Conservation (phyloP, 2,797 vertebrate species). For the Acipenser oxyrinchus region DNA sequence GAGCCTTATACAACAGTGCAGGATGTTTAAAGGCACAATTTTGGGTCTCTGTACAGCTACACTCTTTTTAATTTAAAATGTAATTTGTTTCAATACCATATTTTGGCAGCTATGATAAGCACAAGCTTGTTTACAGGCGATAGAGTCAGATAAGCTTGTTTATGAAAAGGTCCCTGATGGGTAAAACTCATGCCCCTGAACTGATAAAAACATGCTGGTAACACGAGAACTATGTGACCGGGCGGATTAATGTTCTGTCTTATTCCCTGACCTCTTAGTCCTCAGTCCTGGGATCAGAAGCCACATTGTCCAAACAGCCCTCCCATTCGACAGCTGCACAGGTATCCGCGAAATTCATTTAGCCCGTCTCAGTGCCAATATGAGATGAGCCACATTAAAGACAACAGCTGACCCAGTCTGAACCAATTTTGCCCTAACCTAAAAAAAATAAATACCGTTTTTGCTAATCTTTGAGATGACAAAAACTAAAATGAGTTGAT, state of each 20-base stretch:
- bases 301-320: conserved; percentile 53
- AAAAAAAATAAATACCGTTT: too few species aligned
- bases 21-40: too few species aligned
- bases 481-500: too few species aligned
- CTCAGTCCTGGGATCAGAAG: conserved; percentile 17
- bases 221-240: conserved; percentile 46
- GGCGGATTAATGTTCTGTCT: conserved; percentile 50
- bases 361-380: not conserved
- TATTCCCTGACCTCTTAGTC: conserved; percentile 38
- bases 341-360: conserved; percentile 32
- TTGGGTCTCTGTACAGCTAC: too few species aligned
- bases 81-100: too few species aligned
- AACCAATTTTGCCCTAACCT: not conserved
- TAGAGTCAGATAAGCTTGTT: not conserved
- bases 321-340: conserved; percentile 53
- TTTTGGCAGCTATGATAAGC: too few species aligned
- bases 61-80: too few species aligned
- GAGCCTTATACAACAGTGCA: too few species aligned
- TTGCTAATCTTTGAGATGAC: too few species aligned
- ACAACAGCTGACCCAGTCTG: conserved; percentile 27
- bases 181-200: not conserved
- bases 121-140: not conserved
- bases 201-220: conserved; percentile 64
- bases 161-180: not conserved
- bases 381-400: conserved; percentile 7